A percentile compares a stretch with the other conserved stretches of the same genome.
These are phyloP conservation scores for Aphidoletes aphidimyza DNA, from an alignment of 2,888 invertebrate genomes.

Conservation along the genomic window DNA sequence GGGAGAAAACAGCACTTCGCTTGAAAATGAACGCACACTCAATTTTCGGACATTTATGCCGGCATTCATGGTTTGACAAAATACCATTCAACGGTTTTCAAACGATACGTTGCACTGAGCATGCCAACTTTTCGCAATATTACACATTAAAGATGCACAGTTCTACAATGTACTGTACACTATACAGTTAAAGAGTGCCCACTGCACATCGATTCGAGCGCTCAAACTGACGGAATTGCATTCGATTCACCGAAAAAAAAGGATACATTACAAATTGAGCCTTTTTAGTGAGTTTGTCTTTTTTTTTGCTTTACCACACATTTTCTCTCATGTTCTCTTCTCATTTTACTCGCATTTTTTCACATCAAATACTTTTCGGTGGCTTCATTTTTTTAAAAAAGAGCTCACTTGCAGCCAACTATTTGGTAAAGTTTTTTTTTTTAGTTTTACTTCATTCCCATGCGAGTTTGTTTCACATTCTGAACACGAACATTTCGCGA, in stretches of 20 bases:
- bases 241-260: not conserved
- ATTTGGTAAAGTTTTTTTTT: not conserved
- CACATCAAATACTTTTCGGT: not conserved
- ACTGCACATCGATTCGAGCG: too few relatives aligned
- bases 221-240: not conserved
- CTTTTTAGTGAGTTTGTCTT: not conserved
- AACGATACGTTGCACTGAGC: not conserved
- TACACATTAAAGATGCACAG: not conserved
- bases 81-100: conserved; percentile 18
- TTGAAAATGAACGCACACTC: not conserved
- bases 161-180: not conserved
- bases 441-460: conserved; percentile 24
- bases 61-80: not conserved
- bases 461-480: conserved; percentile 35
- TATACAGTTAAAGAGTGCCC: too few relatives aligned
- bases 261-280: conserved; percentile 51
- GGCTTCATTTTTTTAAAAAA: not conserved
- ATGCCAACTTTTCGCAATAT: conserved; percentile 32
- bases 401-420: not conserved
- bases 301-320: not conserved
- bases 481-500: conserved; percentile 51
- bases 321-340: not conserved
- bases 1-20: not conserved
- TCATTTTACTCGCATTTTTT: not conserved
- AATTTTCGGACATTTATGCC: conserved; percentile 45